Conservation (phyloP, 2,113 vertebrate genomes). For the Phyllopteryx taeniolatus region DNA sequence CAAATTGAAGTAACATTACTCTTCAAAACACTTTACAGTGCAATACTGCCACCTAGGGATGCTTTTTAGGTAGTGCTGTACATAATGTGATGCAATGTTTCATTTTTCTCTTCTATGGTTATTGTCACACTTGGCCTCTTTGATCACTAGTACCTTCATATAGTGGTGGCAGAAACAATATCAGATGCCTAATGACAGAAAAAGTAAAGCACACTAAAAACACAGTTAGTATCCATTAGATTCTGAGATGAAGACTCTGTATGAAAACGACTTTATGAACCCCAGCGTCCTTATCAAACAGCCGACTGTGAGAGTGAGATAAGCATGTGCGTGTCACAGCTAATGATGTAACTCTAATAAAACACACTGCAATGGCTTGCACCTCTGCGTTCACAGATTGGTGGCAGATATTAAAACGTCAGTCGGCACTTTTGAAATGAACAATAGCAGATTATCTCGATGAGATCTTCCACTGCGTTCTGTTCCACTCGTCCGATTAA, state of each 20-base stretch:
- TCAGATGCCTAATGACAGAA: background rate
- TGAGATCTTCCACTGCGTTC: too few species aligned
- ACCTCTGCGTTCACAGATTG: background rate
- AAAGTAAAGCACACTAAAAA: background rate
- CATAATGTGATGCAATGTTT: too few species aligned
- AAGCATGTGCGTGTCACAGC: background rate
- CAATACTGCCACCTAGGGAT: too few species aligned
- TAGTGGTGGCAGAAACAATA: background rate
- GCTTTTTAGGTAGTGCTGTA: too few species aligned
- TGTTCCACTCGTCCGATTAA: too few species aligned
- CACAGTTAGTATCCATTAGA: background rate
- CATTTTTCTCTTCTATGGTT: too few species aligned
- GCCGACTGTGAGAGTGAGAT: background rate
- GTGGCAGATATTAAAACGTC: background rate
- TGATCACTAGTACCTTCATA: too few species aligned
- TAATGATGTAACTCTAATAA: background rate
- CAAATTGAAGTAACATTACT: too few species aligned
- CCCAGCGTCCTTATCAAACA: background rate
- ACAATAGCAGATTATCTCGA: background rate
- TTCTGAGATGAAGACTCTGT: background rate
- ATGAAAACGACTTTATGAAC: background rate
- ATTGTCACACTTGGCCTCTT: too few species aligned
- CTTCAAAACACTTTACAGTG: too few species aligned
- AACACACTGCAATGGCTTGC: background rate
- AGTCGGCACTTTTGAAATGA: slow-evolving; percentile 5